Percentiles rank a stretch among this genome's conserved stretches.
These are phyloP conservation scores for Eretmochelys imbricata DNA, from an alignment of 2,113 vertebrate species.

Conservation along the genomic window DNA sequence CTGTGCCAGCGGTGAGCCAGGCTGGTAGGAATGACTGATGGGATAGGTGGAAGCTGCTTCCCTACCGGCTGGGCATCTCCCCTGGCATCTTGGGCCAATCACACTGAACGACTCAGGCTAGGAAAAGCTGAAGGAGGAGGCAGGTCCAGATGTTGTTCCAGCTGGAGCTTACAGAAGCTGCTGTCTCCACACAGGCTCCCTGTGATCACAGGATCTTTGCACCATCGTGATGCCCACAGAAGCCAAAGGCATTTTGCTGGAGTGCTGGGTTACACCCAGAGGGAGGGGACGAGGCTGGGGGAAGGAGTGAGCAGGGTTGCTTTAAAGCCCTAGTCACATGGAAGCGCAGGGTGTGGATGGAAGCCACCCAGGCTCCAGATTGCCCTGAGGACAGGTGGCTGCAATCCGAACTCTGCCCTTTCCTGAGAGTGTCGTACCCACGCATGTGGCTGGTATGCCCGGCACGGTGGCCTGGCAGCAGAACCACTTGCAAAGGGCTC, in stretches of 20 bases:
- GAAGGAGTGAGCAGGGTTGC: background rate
- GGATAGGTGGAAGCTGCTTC: background rate
- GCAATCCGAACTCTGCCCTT: background rate
- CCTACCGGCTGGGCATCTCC: background rate
- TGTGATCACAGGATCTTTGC: background rate
- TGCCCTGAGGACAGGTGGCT: background rate
- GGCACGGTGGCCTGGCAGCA: background rate
- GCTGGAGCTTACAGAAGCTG: background rate
- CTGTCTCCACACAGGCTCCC: background rate
- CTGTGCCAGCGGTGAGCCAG: background rate
- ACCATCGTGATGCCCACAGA: too few relatives aligned
- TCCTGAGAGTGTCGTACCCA: background rate
- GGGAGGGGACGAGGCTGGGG: background rate
- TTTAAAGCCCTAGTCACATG: background rate
- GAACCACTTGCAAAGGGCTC: background rate
- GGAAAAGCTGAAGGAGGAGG: fast-evolving
- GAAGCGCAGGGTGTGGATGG: background rate
- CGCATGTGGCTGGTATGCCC: too few relatives aligned
- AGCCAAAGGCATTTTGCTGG: background rate
- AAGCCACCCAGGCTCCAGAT: background rate
- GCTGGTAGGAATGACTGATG: too few relatives aligned
- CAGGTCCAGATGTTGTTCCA: background rate
- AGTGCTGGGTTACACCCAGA: background rate
- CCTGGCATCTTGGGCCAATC: fast-evolving
- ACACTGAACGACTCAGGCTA: too few relatives aligned